phyloP scores from a whole-genome alignment of 2,797 vertebrate genomes.

The Simalia tracyae region DNA sequence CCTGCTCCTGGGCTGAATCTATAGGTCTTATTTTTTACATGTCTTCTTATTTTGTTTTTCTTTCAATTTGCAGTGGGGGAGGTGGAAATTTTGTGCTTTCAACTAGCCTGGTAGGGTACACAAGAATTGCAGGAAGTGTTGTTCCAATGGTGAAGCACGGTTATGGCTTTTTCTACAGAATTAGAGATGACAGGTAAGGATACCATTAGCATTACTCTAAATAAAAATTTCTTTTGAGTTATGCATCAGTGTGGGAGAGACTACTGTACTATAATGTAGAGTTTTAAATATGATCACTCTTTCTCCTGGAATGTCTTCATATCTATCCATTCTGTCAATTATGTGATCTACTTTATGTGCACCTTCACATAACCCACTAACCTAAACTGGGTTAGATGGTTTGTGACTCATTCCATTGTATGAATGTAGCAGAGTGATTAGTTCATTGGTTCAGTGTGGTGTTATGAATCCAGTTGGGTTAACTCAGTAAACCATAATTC shows the following conservation, averaged over 20 bases:
- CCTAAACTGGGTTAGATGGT: background rate
- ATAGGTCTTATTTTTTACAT: constrained; percentile 1
- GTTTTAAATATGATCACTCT: background rate
- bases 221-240: background rate
- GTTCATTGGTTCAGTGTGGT: background rate
- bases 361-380: background rate
- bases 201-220: background rate
- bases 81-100: constrained; percentile 95
- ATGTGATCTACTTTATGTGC: background rate
- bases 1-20: background rate
- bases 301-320: background rate
- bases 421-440: background rate
- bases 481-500: background rate
- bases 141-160: constrained; percentile 90
- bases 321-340: background rate
- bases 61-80: constrained; percentile 83
- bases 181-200: constrained; percentile 89
- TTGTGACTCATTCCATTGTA: background rate
- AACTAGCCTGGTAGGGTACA: constrained; percentile 92
- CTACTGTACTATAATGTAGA: background rate
- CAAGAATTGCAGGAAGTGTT: constrained; percentile 77
- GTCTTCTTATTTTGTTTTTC: constrained; percentile 45
- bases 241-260: background rate
- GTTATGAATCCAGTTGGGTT: background rate
- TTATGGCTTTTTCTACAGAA: constrained; percentile 95